Base-by-base conservation (phyloP, 2,888 invertebrate species). In the Agonopterix alstromeriana region DNA sequence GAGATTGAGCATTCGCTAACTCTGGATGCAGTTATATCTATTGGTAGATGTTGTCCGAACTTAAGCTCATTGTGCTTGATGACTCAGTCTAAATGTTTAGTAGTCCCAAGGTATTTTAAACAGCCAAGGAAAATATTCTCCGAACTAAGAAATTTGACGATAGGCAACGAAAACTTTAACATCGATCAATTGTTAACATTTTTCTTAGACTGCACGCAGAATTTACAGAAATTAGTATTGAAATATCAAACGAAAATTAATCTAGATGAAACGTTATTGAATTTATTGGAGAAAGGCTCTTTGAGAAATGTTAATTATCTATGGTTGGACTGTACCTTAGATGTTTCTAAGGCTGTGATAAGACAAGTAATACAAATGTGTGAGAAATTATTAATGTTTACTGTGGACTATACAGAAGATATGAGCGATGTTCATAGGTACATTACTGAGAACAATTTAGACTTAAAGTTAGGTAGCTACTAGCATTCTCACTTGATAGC, bases 261-360 rank as follows among this genome's bases (percentile, higher is more conserved):
- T 52, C 68, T 86, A 48, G 85, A 84, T 49, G 67, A 71, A 2
- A 77, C 74, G 1, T 57, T 89, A 52, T 52, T 75, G 48, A 63
- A 75, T 58, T 68, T 87, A 52, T 57, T 88, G 54, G 63, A 73
- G 14, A 82, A 73, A 51, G 83, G 84, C 50, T 69, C 70, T 64
- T 72, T 89, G 38, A 78, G 61, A 45, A 77, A 79, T 57, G 54
- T 89, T 1, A 62, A 63, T 43, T 71, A 68, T 57, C 63, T 89
- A 47, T 88, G 88, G 87, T 68, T 89, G 56, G 89, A 89, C 56
- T 87, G 86, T 57, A 86, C 88, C 3, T 67, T 88, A 46, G 82
- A 79, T 53, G 80, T 89, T 10, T 82, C 88, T 0, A 81, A 77
- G 48, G 60, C 68, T 45, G 78, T 82, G 35, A 74, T 85, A 3